These are phyloP conservation scores for Nemotelus pantherinus DNA, from an alignment of 2,888 invertebrate species.

Conservation along the genomic window DNA sequence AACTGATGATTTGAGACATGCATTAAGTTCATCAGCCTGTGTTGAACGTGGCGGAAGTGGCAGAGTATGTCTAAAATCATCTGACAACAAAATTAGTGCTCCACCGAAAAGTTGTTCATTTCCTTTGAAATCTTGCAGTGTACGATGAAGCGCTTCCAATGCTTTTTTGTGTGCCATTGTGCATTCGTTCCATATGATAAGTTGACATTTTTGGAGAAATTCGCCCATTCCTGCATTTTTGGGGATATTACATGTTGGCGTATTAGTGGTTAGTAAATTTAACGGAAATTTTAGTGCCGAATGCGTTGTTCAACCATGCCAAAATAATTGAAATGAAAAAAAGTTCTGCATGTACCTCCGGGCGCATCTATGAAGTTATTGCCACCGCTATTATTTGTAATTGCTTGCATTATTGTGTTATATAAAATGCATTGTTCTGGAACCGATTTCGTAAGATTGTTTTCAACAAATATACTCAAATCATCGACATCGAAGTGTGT, in stretches of 20 bases:
- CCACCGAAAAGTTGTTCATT: conserved; percentile 47
- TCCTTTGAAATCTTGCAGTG: conserved; percentile 52
- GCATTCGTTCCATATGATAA: conserved; percentile 55
- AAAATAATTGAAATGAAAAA: conserved; percentile 49
- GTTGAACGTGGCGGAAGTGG: conserved; percentile 53
- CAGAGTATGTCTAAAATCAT: conserved; percentile 55
- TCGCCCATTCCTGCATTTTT: conserved; percentile 55
- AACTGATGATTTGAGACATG: conserved; percentile 37
- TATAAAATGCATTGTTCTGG: too few relatives aligned
- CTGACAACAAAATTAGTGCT: conserved; percentile 51
- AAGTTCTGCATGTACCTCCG: too few relatives aligned
- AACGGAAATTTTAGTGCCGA: too few relatives aligned
- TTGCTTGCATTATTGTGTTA: too few relatives aligned
- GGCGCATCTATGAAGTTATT: too few relatives aligned
- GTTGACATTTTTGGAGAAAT: conserved; percentile 50
- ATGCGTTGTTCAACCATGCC: conserved; percentile 56
- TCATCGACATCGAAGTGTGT: conserved; percentile 49
- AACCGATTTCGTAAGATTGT: too few relatives aligned
- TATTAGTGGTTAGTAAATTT: conserved; percentile 53
- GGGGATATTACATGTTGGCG: conserved; percentile 54
- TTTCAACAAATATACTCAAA: conserved; percentile 39
- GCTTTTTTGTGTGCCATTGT: conserved; percentile 55
- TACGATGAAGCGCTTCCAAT: conserved; percentile 54
- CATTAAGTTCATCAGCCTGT: conserved; percentile 52
- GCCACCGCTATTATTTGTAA: too few relatives aligned